Percentiles rank a stretch among this genome's conserved stretches.
Evolutionary conservation across 2,888 invertebrate species (phyloP).

Genomic region (Apamea epomidion): DNA sequence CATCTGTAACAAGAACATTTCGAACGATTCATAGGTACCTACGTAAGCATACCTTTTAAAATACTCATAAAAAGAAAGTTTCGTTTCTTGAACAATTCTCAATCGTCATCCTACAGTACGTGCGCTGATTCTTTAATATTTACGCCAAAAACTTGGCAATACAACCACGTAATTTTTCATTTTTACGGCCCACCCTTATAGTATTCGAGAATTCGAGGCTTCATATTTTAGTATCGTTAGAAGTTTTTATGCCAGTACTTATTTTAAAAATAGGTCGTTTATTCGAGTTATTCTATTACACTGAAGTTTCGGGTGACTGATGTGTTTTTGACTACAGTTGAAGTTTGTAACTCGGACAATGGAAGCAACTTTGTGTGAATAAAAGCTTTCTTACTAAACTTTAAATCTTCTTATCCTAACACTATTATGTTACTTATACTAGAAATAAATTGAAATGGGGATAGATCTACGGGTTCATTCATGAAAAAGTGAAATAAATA

Average conservation of each 20-base stretch:
- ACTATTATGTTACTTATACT: not conserved
- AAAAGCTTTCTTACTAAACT: not conserved
- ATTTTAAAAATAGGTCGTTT: constrained; percentile 14
- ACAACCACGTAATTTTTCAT: constrained; percentile 50
- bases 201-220: constrained; percentile 5
- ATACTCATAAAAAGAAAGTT: not conserved
- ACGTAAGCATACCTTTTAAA: not conserved
- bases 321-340: constrained; percentile 9
- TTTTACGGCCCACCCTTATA: constrained; percentile 24
- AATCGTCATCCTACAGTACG: constrained; percentile 37
- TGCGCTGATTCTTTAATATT: constrained; percentile 29
- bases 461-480: too few relatives aligned
- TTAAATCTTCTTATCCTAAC: not conserved
- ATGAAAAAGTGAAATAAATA: too few relatives aligned
- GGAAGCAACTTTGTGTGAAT: not conserved
- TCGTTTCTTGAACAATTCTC: constrained; percentile 23
- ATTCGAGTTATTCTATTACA: constrained; percentile 23
- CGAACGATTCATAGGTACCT: not conserved
- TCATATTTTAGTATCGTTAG: constrained; percentile 39
- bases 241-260: constrained; percentile 19
- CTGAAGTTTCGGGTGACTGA: not conserved
- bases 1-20: not conserved
- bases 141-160: constrained; percentile 33
- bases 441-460: not conserved
- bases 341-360: not conserved